These are phyloP conservation scores for Drosophila falleni DNA, from an alignment of 2,888 invertebrate genomes.

Conservation along the genomic window DNA sequence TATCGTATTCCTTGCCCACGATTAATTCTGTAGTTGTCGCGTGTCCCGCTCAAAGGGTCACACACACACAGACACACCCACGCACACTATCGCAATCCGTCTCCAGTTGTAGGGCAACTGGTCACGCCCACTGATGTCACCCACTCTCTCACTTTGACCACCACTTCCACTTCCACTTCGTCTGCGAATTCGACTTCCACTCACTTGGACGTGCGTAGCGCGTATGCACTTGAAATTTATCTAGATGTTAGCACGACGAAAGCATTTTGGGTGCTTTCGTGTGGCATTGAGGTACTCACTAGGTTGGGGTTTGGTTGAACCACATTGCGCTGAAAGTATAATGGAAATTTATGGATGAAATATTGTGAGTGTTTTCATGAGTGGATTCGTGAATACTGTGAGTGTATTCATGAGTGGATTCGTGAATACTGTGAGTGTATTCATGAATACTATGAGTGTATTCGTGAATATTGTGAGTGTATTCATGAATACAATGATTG, in stretches of 20 bases:
- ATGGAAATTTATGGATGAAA: neutral
- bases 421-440: neutral
- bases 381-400: constrained; percentile 3
- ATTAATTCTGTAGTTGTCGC: constrained; percentile 29
- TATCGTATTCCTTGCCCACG: constrained; percentile 64
- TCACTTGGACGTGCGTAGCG: constrained; percentile 45
- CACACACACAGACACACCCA: constrained; percentile 1
- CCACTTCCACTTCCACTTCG: constrained; percentile 8
- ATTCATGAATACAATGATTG: too few species aligned
- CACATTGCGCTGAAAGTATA: constrained; percentile 61
- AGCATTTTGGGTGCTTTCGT: constrained; percentile 58
- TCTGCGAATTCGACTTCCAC: constrained; percentile 16
- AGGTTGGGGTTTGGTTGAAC: constrained; percentile 50
- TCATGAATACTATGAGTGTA: neutral
- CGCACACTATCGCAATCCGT: neutral
- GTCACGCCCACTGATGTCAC: constrained; percentile 53
- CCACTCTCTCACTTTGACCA: constrained; percentile 18
- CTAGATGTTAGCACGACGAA: constrained; percentile 64
- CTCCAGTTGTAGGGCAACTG: constrained; percentile 23
- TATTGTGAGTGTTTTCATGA: constrained; percentile 21
- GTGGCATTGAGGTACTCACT: constrained; percentile 69
- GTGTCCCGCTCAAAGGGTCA: constrained; percentile 38
- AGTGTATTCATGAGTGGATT: constrained; percentile 2
- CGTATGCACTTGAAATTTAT: constrained; percentile 57
- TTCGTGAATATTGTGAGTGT: too few species aligned